phyloP scores from a whole-genome alignment of 2,113 vertebrate species.

The Candoia aspera region DNA sequence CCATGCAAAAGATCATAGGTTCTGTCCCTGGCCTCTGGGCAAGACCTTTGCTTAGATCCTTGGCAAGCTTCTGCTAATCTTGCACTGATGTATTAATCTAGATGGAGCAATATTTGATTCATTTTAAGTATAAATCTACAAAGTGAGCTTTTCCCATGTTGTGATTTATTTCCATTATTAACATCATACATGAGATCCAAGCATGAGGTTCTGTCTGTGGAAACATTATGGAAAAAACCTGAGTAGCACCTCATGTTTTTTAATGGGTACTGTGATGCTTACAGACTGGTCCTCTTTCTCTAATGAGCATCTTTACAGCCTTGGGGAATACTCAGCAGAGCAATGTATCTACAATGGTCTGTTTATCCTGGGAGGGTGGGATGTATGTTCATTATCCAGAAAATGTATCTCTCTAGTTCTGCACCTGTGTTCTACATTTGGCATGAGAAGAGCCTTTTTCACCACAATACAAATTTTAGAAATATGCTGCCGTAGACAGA shows the following conservation, averaged over 20 bases:
- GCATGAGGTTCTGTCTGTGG: background rate
- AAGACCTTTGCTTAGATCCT: background rate
- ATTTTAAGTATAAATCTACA: background rate
- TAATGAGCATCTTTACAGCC: background rate
- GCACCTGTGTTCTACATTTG: constrained; percentile 50
- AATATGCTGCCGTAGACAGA: constrained; percentile 41
- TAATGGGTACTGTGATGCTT: background rate
- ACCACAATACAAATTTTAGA: constrained; percentile 40
- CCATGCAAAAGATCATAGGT: background rate
- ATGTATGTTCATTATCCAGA: constrained; percentile 32
- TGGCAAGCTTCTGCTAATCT: background rate
- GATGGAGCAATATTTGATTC: background rate
- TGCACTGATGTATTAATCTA: background rate
- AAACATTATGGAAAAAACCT: background rate
- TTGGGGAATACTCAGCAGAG: background rate
- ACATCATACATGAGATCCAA: background rate
- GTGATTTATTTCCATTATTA: background rate
- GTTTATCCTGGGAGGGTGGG: background rate
- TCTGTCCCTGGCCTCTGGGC: background rate
- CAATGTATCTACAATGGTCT: background rate
- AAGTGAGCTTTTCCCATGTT: background rate
- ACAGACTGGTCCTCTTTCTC: background rate
- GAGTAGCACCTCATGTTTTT: background rate
- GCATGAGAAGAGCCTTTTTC: constrained; percentile 17
- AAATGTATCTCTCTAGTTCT: constrained; percentile 13